Base-by-base conservation (phyloP, 2,888 invertebrate species). In the Periphyllus acericola region DNA sequence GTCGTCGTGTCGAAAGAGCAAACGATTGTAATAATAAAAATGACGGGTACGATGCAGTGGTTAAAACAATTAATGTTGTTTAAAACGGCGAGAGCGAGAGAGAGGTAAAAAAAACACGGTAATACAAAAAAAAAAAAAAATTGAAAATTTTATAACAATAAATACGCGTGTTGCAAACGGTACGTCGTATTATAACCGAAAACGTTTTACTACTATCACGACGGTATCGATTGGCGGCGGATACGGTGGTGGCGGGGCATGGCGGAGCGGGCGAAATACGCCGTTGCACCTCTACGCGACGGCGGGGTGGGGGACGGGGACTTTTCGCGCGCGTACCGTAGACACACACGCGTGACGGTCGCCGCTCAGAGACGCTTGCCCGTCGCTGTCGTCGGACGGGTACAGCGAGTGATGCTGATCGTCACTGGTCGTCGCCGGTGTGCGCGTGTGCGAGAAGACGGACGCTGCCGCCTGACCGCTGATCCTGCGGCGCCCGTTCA, bases 121-220 rank as follows among this genome's bases (percentile, higher is more conserved):
- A 55, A 1, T 55, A 55, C 19, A 19, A 21, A 9, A 25, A 60
- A 60, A 60, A 60, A 25, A 60, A 60, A 60, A 60, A 21, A 60
- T 21, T 6, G 5, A 46, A 46, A 25, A 60, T 60, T 21, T 5
- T 21, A 60, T 60, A 60, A 66, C 21, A 46, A 46, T 29, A 66
- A 78, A 78, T 46, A 21, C 68, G 68, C 78, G 78, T 78, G 68
- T 79, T 32, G 8, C 46, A 34, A 52, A 55, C 55, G 52, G 8
- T 68, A 32, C 84, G 78, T 78, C 84, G 52, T 79, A 86, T 29
- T 86, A 72, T 86, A 79, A 86, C 86, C 86, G 79, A 86, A 86
- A 86, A 72, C 79, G 79, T 79, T 79, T 80, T 80, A 72, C 78
- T 79, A 86, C 86, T 86, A 79, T 79, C 86, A 80, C 79, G 68